Base-by-base conservation (phyloP, 2,888 invertebrate species). In the Dryobota labecula region DNA sequence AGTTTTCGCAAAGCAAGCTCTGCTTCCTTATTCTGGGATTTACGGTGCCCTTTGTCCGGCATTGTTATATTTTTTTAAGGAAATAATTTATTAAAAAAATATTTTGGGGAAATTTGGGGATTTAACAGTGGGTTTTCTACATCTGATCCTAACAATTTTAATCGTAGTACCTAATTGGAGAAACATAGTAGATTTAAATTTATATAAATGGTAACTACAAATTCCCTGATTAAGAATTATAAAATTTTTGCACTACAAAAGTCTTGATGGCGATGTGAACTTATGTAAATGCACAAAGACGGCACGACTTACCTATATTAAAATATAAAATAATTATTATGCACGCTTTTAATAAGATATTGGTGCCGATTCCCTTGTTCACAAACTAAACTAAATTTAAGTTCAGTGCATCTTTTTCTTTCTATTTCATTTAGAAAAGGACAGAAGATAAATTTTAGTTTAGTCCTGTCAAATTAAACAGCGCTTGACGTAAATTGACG, bases 1-100 rank as follows among this genome's bases (percentile, higher is more conserved):
- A 96, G 96, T 96, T 95, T 95, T 95, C 90, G 91, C 90, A 93
- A 93, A 92, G 91, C 90, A 91, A 91, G 90, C 91, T 76, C 74
- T 78, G 83, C 72, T 79, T 85, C 84, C 90, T 76, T 94, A 94
- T 94, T 94, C 92, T 91, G 91, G 76, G 70, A 63, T 80, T 68
- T 64, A 60, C 27, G 47, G 38, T 7, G 67, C 73, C 61, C 76
- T 83, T 73, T 78, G 73, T 67, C 51, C 60, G n/a, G n/a, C 41
- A 38, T 64, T 67, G 47, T 82, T 43, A 43, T 38, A 20, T 78
- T 63, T 82, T 49, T 57, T 51, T 11, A 54, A 30, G 49, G 15
- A 60, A 60, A 60, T 56, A 7, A 53, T 54, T 30, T 41, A 73
- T 64, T 43, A 27, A 61, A n/a, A 30, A 53, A 30, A 11, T 30